A percentile compares a stretch with the other conserved stretches of the same genome.
These are phyloP conservation scores for Scaeva pyrastri DNA, from an alignment of 2,888 invertebrate genomes.

Conservation along the genomic window DNA sequence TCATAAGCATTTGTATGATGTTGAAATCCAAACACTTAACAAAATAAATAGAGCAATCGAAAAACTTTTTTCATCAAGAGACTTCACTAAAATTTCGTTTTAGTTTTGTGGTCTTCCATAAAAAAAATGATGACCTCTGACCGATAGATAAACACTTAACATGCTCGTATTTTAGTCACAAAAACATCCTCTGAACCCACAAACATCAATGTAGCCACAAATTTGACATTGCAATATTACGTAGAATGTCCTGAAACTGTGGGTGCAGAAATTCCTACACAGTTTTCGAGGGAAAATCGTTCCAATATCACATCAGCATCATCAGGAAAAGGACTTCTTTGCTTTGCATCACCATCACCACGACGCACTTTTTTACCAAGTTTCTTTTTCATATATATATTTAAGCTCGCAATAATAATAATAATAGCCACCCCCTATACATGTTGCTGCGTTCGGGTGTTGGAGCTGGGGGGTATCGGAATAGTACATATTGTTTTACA, in stretches of 20 bases:
- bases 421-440: constrained; percentile 66
- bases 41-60: neutral
- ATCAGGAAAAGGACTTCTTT: constrained; percentile 38
- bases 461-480: constrained; percentile 32
- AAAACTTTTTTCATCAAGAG: constrained; percentile 10
- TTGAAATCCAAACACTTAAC: neutral
- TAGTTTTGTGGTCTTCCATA: neutral
- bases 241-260: constrained; percentile 1
- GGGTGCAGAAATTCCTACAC: constrained; percentile 7
- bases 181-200: constrained; percentile 17
- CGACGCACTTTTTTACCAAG: constrained; percentile 43
- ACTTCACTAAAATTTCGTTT: no score
- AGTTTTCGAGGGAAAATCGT: constrained; percentile 17
- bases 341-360: constrained; percentile 34
- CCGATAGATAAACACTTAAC: neutral
- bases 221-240: constrained; percentile 20
- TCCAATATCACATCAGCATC: constrained; percentile 9
- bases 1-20: no score
- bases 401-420: constrained; percentile 51
- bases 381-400: neutral
- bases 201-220: constrained; percentile 23
- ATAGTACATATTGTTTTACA: constrained; percentile 73
- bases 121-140: neutral
- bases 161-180: neutral
- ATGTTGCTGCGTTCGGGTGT: neutral